Percentiles rank a stretch among this genome's conserved stretches.
phyloP scores from a whole-genome alignment of 2,113 vertebrate species.

The Motacilla alba region DNA sequence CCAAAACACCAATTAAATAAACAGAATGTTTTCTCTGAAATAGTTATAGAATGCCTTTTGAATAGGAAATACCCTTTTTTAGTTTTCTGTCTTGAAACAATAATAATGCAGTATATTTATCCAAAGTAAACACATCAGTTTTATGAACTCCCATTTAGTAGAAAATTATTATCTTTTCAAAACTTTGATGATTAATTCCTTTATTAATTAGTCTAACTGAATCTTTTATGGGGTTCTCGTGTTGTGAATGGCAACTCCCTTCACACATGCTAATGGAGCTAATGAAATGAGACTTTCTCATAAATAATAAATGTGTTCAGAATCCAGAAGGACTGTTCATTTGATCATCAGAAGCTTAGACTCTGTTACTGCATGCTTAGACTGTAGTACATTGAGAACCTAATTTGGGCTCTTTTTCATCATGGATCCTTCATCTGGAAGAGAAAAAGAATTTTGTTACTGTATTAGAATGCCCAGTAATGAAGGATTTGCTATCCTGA shows the following conservation, averaged over 20 bases:
- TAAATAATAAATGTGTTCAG: conserved; percentile 65
- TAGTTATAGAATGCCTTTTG: not conserved
- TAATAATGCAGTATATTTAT: not conserved
- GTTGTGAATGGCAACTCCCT: not conserved
- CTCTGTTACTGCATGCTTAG: not conserved
- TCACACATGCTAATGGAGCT: not conserved
- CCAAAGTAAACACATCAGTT: not conserved
- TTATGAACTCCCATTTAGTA: not conserved
- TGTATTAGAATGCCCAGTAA: conserved; percentile 21
- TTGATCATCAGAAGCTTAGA: not conserved
- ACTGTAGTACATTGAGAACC: not conserved
- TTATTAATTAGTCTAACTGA: not conserved
- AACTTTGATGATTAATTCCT: not conserved
- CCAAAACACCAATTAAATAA: not conserved
- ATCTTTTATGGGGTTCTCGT: not conserved
- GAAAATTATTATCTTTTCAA: not conserved
- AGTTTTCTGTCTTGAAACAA: not conserved
- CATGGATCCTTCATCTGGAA: conserved; percentile 44
- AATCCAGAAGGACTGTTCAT: not conserved
- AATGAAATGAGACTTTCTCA: conserved; percentile 40
- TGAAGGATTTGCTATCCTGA: conserved; percentile 11
- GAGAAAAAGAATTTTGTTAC: conserved; percentile 34
- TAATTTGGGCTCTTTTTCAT: not conserved
- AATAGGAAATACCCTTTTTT: not conserved
- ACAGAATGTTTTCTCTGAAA: not conserved